Conservation (phyloP, 2,113 vertebrate species). For the Psilopogon haemacephalus region DNA sequence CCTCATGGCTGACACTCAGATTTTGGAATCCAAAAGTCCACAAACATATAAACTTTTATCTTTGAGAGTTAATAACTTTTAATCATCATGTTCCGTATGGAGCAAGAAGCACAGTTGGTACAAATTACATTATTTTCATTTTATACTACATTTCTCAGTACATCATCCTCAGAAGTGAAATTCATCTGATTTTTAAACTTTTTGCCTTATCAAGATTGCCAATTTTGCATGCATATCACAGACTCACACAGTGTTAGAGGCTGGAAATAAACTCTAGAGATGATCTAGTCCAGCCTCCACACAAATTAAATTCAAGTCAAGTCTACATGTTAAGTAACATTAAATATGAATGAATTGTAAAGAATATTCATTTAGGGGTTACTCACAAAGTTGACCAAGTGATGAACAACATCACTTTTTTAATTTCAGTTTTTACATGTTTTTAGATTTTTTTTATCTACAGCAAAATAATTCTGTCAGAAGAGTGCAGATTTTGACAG, state of each 20-base stretch:
- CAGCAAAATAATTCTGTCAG: not conserved
- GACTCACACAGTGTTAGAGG: too few species aligned
- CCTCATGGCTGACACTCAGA: not conserved
- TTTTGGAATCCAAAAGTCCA: not conserved
- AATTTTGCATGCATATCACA: not conserved
- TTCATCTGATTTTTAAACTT: not conserved
- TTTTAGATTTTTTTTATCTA: not conserved
- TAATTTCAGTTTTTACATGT: not conserved
- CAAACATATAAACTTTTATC: not conserved
- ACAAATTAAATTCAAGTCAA: not conserved
- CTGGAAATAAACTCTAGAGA: too few species aligned
- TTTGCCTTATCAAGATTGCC: not conserved
- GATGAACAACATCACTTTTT: not conserved
- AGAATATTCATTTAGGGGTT: not conserved
- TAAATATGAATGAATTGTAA: not conserved
- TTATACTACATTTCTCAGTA: not conserved
- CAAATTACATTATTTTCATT: not conserved
- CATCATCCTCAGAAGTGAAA: not conserved
- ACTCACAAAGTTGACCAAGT: rapidly evolving
- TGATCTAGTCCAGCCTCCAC: too few species aligned
- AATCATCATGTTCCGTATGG: not conserved
- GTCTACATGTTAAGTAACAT: not conserved
- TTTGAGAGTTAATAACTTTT: not conserved
- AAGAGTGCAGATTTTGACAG: not conserved
- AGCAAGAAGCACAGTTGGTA: not conserved